phyloP scores from a whole-genome alignment of 2,113 vertebrate species.

The Murina feae region DNA sequence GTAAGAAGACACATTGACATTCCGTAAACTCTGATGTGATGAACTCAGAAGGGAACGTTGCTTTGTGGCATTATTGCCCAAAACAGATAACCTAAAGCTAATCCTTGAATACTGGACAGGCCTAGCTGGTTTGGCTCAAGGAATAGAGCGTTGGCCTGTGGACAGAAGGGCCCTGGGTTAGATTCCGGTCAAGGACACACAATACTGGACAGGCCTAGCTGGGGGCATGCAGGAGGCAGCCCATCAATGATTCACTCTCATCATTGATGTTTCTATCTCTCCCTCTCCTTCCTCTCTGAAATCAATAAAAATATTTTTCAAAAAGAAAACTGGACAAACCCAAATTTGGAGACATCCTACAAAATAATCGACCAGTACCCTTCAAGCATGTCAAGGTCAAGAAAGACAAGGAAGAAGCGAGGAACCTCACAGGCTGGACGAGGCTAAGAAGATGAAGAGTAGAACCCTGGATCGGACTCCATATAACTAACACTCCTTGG shows the following conservation, averaged over 20 bases:
- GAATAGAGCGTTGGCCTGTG: too few relatives aligned
- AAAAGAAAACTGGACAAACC: neutral
- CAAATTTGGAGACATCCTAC: neutral
- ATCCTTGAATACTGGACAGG: neutral
- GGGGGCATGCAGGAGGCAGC: too few relatives aligned
- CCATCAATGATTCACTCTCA: too few relatives aligned
- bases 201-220: too few relatives aligned
- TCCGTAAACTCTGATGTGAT: neutral
- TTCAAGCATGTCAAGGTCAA: neutral
- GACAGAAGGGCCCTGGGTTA: too few relatives aligned
- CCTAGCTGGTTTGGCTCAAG: too few relatives aligned
- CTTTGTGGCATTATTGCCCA: neutral
- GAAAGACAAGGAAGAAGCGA: neutral
- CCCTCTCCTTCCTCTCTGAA: too few relatives aligned
- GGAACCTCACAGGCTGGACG: neutral
- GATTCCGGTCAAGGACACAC: too few relatives aligned
- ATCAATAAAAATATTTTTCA: too few relatives aligned
- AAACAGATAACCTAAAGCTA: neutral
- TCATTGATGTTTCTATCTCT: too few relatives aligned
- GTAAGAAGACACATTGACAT: neutral
- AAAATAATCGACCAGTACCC: neutral
- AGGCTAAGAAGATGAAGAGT: neutral
- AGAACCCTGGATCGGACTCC: neutral
- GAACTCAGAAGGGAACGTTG: neutral
- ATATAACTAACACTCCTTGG: rapidly evolving